A percentile compares a stretch with the other conserved stretches of the same genome.
Conservation (phyloP, 2,888 invertebrate species). For the Willowsia nigromaculata region DNA sequence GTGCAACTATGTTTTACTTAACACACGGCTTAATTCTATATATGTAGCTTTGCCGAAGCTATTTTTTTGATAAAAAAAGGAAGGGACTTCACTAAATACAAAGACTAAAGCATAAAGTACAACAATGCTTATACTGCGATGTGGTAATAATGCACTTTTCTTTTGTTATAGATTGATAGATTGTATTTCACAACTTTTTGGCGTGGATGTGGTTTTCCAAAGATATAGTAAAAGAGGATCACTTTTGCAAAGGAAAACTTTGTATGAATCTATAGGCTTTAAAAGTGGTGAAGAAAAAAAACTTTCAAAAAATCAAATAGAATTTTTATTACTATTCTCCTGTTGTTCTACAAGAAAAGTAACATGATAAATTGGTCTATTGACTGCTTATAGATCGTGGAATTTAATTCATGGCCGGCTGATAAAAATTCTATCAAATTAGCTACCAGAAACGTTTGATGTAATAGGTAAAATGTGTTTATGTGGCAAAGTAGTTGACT, state of each 20-base stretch:
- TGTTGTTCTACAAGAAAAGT: constrained; percentile 9
- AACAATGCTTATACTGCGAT: background rate
- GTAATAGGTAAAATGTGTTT: background rate
- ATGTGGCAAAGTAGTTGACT: background rate
- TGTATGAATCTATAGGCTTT: background rate
- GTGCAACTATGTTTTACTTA: background rate
- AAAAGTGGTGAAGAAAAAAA: background rate
- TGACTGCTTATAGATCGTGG: background rate
- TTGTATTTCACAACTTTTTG: constrained; percentile 25
- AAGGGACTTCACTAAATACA: background rate
- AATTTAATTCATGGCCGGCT: background rate
- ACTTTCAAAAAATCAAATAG: constrained; percentile 40
- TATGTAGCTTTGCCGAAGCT: background rate
- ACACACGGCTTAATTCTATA: background rate
- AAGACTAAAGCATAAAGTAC: background rate
- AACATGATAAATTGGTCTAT: constrained; percentile 10
- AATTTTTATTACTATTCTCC: background rate
- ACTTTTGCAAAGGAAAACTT: background rate
- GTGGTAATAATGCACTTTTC: constrained; percentile 43
- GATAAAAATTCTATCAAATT: background rate
- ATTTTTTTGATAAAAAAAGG: constrained; percentile 14
- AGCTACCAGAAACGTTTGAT: background rate
- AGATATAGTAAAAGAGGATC: background rate
- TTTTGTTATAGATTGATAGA: background rate
- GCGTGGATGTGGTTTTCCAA: background rate